A percentile compares a stretch with the other conserved stretches of the same genome.
These are phyloP conservation scores for Myotis lucifugus DNA, from an alignment of 2,113 vertebrate species.

Conservation along the genomic window DNA sequence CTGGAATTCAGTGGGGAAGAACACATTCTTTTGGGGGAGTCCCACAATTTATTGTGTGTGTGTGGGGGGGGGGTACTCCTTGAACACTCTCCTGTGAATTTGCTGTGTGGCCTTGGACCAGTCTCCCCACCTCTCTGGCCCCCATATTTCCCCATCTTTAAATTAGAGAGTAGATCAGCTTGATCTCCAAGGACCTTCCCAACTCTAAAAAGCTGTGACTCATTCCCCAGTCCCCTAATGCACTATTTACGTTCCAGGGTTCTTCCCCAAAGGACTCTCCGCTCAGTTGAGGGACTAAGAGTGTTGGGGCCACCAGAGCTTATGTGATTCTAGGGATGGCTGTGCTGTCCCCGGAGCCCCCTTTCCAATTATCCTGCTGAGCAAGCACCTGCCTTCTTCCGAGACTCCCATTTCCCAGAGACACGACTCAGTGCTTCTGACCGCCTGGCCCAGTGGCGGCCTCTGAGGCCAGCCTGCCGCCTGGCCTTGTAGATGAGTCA, in stretches of 20 bases:
- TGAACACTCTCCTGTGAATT: not conserved
- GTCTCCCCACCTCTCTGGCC: not conserved
- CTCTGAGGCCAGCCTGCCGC: not conserved
- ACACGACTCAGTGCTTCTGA: not conserved
- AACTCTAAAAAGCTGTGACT: slow-evolving; percentile 44
- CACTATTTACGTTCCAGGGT: slow-evolving; percentile 21
- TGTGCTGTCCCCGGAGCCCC: slow-evolving; percentile 41
- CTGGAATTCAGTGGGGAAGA: not conserved
- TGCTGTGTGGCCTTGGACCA: not conserved
- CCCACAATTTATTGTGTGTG: not conserved
- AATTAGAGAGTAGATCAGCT: not conserved
- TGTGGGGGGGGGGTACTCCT: not conserved
- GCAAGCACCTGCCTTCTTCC: slow-evolving; percentile 66
- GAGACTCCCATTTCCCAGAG: slow-evolving; percentile 54
- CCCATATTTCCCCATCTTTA: not conserved
- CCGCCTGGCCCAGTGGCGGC: not conserved
- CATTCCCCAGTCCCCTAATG: not conserved
- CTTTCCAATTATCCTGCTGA: slow-evolving; percentile 70
- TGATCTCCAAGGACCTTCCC: slow-evolving; percentile 29
- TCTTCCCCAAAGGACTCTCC: not conserved
- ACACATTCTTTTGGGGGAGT: not conserved
- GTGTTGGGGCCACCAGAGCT: slow-evolving; percentile 12
- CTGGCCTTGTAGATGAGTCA: not conserved
- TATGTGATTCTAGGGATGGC: slow-evolving; percentile 40
- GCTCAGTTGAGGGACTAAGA: not conserved